Evolutionary conservation across 2,113 vertebrate genomes (phyloP).

Genomic region (Cavia aperea): DNA sequence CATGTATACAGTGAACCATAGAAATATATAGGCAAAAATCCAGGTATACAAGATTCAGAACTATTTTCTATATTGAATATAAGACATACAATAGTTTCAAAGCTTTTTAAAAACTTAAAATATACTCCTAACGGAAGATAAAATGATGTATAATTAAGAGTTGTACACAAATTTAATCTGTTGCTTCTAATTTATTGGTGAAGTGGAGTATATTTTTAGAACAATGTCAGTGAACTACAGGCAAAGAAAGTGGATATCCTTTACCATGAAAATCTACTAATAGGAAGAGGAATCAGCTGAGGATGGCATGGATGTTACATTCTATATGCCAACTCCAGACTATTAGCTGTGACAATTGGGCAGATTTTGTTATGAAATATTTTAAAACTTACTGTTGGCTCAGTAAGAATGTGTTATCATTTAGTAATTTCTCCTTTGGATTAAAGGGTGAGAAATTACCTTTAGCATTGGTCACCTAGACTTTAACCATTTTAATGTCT

Average conservation of each 20-base stretch:
- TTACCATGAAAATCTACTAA: background rate
- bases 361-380: background rate
- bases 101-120: conserved; percentile 2
- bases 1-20: background rate
- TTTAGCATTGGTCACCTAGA: background rate
- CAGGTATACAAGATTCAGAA: background rate
- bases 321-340: background rate
- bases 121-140: background rate
- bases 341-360: background rate
- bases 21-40: background rate
- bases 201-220: background rate
- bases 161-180: background rate
- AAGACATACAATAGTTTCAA: background rate
- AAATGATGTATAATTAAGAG: conserved; percentile 1
- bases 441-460: background rate
- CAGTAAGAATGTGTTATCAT: background rate
- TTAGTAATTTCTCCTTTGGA: background rate
- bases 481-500: background rate
- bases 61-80: background rate
- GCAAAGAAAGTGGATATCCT: background rate
- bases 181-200: background rate
- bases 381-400: background rate
- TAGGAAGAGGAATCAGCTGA: background rate
- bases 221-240: background rate
- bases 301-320: background rate